A percentile compares a stretch with the other conserved stretches of the same genome.
These are phyloP conservation scores for Phrixothrix hirtus DNA, from an alignment of 2,888 invertebrate genomes.

Conservation along the genomic window DNA sequence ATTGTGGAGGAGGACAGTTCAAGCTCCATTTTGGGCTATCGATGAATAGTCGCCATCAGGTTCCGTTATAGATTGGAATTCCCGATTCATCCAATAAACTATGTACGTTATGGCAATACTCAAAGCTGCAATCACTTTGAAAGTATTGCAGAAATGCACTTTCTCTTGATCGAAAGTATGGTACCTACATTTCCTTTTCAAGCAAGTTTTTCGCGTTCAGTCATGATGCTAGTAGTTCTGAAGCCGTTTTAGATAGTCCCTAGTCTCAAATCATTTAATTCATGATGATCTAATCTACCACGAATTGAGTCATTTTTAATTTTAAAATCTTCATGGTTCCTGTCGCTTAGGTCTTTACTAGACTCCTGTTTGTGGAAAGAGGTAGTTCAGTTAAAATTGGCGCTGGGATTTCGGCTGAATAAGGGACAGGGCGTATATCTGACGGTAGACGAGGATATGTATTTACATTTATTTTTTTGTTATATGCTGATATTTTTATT, in stretches of 20 bases:
- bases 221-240: too few relatives aligned
- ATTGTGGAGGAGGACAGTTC: too few relatives aligned
- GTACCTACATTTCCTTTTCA: conserved; percentile 6
- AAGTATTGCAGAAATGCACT: too few relatives aligned
- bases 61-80: not conserved
- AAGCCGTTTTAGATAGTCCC: too few relatives aligned
- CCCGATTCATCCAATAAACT: conserved; percentile 7
- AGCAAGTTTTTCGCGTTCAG: too few relatives aligned
- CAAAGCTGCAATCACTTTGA: too few relatives aligned
- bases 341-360: not conserved
- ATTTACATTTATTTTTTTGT: too few relatives aligned
- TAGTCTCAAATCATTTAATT: too few relatives aligned
- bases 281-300: too few relatives aligned
- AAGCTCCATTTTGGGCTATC: conserved; percentile 26
- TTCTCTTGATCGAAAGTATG: too few relatives aligned
- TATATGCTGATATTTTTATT: too few relatives aligned
- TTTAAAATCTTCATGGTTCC: conserved; percentile 5
- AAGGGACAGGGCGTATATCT: conserved; percentile 46
- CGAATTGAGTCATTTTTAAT: conserved; percentile 7
- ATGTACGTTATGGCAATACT: conserved; percentile 2
- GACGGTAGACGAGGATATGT: too few relatives aligned
- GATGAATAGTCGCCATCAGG: conserved; percentile 27
- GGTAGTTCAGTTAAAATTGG: conserved; percentile 6
- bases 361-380: conserved; percentile 2
- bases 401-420: not conserved